Evolutionary conservation across 2,797 vertebrate species (phyloP).

Genomic region (Babyrousa celebensis): DNA sequence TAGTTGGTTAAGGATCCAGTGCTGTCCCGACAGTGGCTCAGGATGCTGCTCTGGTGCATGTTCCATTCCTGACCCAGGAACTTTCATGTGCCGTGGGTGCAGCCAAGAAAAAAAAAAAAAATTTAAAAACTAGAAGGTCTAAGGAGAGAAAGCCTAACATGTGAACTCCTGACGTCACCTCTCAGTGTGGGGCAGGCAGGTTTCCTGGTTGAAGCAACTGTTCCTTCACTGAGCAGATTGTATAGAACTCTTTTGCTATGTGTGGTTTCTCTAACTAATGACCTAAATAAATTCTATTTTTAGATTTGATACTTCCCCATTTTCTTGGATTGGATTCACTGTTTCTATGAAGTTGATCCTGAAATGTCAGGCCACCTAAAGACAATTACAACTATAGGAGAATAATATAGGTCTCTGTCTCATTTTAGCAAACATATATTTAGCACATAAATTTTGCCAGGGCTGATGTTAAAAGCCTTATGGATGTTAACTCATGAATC

Average conservation of each 20-base stretch:
- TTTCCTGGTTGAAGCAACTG: not conserved
- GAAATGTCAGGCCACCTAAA: not conserved
- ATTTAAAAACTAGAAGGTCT: not conserved
- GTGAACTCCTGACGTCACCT: not conserved
- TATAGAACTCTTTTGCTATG: not conserved
- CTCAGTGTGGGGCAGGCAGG: not conserved
- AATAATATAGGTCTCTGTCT: not conserved
- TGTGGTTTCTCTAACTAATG: not conserved
- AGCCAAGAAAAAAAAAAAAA: no score
- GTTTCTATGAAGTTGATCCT: constrained; percentile 14
- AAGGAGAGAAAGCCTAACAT: not conserved
- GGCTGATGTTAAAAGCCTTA: not conserved
- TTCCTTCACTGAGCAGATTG: not conserved
- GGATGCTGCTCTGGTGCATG: no score
- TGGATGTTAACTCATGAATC: not conserved
- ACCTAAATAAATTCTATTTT: not conserved
- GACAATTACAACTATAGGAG: constrained; percentile 13
- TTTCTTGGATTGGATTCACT: not conserved
- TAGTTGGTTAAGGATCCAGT: no score
- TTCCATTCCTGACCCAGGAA: no score
- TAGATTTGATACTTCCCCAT: not conserved
- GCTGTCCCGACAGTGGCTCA: no score
- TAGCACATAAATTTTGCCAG: not conserved
- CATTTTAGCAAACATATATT: constrained; percentile 28
- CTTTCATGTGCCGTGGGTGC: no score